These are phyloP conservation scores for Pollenia amentaria DNA, from an alignment of 2,888 invertebrate species.

Conservation along the genomic window DNA sequence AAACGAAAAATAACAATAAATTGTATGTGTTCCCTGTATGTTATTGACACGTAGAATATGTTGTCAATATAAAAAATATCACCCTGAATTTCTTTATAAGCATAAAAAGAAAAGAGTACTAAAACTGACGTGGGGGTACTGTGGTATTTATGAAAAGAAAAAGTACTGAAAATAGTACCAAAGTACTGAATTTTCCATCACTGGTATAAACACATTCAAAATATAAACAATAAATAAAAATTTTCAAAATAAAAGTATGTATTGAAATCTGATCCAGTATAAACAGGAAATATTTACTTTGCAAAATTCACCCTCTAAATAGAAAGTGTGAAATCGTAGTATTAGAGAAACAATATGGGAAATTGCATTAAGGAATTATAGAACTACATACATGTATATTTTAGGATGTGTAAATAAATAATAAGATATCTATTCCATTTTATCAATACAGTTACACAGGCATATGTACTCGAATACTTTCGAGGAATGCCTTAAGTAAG, in stretches of 20 bases:
- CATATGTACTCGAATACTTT: background rate
- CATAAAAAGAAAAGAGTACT: too few relatives aligned
- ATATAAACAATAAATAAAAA: background rate
- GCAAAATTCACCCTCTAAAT: constrained; percentile 36
- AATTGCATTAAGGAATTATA: constrained; percentile 72
- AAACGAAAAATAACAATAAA: too few relatives aligned
- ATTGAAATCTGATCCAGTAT: constrained; percentile 50
- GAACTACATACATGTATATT: constrained; percentile 71
- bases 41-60: too few relatives aligned
- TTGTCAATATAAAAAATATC: too few relatives aligned
- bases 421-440: constrained; percentile 79
- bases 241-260: constrained; percentile 5
- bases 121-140: too few relatives aligned
- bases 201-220: too few relatives aligned
- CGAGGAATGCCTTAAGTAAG: constrained; percentile 16
- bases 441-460: constrained; percentile 12
- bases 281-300: constrained; percentile 38
- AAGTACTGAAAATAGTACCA: too few relatives aligned
- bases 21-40: too few relatives aligned
- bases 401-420: constrained; percentile 81
- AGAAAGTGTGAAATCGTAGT: constrained; percentile 49
- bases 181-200: too few relatives aligned
- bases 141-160: too few relatives aligned
- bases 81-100: too few relatives aligned
- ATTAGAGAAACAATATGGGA: background rate